phyloP scores from a whole-genome alignment of 2,888 invertebrate genomes.

The Pachydiplax longipennis region DNA sequence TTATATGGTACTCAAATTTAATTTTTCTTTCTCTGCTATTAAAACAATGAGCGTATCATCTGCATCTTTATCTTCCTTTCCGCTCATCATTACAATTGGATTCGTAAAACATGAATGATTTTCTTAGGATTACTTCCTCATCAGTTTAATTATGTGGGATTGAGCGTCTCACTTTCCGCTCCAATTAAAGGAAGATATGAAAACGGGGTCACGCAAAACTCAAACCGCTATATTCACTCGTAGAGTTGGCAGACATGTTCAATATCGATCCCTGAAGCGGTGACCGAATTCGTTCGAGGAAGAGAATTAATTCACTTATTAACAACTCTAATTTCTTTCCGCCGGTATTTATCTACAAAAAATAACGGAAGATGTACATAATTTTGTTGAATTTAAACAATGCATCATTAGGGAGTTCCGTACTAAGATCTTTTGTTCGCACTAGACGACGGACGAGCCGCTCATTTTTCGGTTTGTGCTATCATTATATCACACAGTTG shows the following conservation, averaged over 20 bases:
- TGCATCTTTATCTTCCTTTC: too few species aligned
- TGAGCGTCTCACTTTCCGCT: neutral
- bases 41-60: too few species aligned
- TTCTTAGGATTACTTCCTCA: too few species aligned
- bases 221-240: neutral
- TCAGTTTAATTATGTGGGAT: neutral
- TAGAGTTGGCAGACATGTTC: neutral
- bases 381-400: too few species aligned
- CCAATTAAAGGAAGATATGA: neutral
- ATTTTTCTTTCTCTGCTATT: too few species aligned
- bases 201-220: neutral
- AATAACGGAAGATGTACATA: too few species aligned
- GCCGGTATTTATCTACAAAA: too few species aligned
- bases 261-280: neutral
- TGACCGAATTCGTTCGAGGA: neutral
- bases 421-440: neutral
- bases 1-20: too few species aligned
- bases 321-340: too few species aligned
- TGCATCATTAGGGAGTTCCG: too few species aligned
- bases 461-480: neutral
- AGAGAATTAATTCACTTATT: neutral
- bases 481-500: neutral
- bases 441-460: neutral
- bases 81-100: too few species aligned
- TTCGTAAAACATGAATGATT: too few species aligned